phyloP scores from a whole-genome alignment of 2,797 vertebrate species.

The Sebastes miniatus region DNA sequence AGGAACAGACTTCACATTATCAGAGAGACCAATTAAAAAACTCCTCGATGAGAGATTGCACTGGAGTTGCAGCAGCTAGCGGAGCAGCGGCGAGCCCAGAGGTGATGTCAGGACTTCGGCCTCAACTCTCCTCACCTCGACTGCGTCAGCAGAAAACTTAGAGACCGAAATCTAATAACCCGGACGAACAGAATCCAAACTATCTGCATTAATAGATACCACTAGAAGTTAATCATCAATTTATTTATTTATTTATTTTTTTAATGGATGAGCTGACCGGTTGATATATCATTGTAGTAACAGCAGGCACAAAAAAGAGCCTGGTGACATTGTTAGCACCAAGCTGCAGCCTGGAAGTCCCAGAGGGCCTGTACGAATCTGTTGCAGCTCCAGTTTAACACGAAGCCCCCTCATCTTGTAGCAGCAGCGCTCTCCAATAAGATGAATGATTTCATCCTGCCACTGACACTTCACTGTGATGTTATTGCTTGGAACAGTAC shows the following conservation, averaged over 20 bases:
- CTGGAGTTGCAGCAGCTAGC: neutral
- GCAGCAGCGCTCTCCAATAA: conserved; percentile 39
- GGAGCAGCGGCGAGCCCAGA: neutral
- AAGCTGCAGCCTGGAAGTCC: conserved; percentile 3
- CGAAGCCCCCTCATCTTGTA: conserved; percentile 22
- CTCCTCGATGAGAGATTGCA: neutral
- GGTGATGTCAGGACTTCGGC: neutral
- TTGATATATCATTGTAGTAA: neutral
- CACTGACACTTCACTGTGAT: conserved; percentile 43
- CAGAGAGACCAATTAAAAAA: neutral
- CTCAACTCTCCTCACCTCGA: neutral
- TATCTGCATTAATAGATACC: neutral
- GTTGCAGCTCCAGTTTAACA: conserved; percentile 22
- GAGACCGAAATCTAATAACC: neutral
- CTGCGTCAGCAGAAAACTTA: neutral
- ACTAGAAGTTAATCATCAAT: neutral
- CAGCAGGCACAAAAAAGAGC: neutral
- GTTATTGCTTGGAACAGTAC: conserved; percentile 56
- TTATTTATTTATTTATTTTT: no score
- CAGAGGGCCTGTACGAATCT: conserved; percentile 14
- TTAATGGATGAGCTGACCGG: neutral
- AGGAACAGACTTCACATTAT: neutral
- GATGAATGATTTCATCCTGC: conserved; percentile 54
- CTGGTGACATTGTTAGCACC: conserved; percentile 15
- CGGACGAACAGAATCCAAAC: neutral